A percentile compares a stretch with the other conserved stretches of the same genome.
Conservation (phyloP, 2,888 invertebrate species). For the Callyntrura sp. region DNA sequence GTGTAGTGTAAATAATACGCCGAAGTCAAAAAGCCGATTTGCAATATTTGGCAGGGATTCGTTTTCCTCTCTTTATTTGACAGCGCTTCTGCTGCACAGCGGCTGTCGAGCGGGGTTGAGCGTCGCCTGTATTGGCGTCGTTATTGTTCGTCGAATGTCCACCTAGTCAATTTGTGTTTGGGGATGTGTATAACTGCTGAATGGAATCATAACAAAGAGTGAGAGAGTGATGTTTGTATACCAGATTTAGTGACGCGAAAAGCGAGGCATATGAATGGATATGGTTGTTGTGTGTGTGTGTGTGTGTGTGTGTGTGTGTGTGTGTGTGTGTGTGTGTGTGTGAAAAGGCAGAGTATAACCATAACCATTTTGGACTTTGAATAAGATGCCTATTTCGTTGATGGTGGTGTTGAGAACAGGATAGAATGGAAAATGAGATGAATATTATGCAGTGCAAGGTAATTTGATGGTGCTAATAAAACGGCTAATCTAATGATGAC, state of each 20-base stretch:
- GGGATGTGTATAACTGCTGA: constrained; percentile 44
- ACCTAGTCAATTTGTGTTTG: no score
- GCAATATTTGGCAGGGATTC: constrained; percentile 1
- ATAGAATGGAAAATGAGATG: constrained; percentile 1
- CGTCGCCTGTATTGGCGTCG: no score
- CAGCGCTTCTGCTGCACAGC: background rate
- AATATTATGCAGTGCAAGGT: no score
- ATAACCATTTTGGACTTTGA: background rate
- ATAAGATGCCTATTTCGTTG: background rate
- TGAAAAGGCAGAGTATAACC: constrained; percentile 3
- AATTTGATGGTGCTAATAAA: constrained; percentile 54
- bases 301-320: no score
- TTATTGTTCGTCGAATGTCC: no score
- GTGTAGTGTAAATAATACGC: background rate
- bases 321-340: no score
- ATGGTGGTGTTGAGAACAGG: constrained; percentile 10
- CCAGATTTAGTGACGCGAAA: constrained; percentile 11
- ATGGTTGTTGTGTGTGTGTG: background rate
- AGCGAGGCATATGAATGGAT: no score
- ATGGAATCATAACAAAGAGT: constrained; percentile 65
- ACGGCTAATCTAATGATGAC: no score
- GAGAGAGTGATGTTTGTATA: constrained; percentile 41
- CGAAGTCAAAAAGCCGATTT: constrained; percentile 17
- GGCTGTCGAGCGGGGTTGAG: no score
- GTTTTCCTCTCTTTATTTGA: background rate